Base-by-base conservation (phyloP, 1,140 invertebrate genomes). In the Hypsibius dujardini region DNA sequence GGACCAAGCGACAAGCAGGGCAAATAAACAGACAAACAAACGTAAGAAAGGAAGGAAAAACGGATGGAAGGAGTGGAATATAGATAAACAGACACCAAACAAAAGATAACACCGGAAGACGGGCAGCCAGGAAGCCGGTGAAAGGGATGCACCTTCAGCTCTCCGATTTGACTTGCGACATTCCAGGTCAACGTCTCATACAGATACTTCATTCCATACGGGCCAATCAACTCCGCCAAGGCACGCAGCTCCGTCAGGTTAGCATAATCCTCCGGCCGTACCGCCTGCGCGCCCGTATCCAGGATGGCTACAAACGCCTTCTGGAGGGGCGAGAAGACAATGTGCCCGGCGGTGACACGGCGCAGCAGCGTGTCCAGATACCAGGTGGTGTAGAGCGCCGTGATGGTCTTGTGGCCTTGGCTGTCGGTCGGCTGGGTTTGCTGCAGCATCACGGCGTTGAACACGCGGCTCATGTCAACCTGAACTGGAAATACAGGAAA, bases 151-250 rank as follows among this genome's bases (percentile, higher is more conserved):
- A 82, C 82, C 79, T 95, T 97, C 1, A 99, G 79, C 79, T 99
- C 95, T 75, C 91, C 88, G 3, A 98, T 92, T 83, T 99, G 95
- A 79, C 90, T 92, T 1, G 93, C 88, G 75, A 97, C 93, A 76
- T 97, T 94, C 89, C 92, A 94, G 90, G 97, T 96, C 1, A 99
- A 80, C 45, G 90, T 92, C 82, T 98, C 95, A 78, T 90, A 94
- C 1, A 98, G 80, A 77, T 92, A 86, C 78, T 96, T 96, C 86
- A 99, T 95, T 1, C 95, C 95, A 80, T 98, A 98, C 0, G 95
- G 95, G 0, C 95, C 95, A 75, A 98, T 93, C 1, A 99, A 82
- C 81, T 98, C 95, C n/a, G 92, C 92, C 46, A 99, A 80, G 12
- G 93, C 88, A 74, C 93, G 82, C n/a, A 99, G 79, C 79, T 99